Evolutionary conservation across 2,797 vertebrate genomes (phyloP).

Genomic region (Toxotes lorentzi): DNA sequence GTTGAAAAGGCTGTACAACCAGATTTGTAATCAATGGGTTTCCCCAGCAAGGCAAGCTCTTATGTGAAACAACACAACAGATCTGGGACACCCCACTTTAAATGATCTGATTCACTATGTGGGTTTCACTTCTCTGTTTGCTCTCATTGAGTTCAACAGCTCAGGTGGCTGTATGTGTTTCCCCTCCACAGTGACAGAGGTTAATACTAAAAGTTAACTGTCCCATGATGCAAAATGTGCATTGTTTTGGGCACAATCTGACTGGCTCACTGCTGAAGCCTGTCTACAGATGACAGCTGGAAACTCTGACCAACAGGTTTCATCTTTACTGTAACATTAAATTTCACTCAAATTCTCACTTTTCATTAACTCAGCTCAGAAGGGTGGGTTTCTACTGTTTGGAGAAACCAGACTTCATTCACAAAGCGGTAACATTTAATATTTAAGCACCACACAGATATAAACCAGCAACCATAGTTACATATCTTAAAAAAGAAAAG

Average conservation of each 20-base stretch:
- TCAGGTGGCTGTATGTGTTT: neutral
- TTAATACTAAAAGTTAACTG: neutral
- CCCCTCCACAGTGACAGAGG: neutral
- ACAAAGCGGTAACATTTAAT: neutral
- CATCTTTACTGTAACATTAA: neutral
- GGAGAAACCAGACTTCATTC: neutral
- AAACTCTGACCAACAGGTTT: neutral
- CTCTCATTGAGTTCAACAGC: conserved; percentile 2
- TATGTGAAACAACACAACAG: neutral
- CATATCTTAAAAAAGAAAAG: no score
- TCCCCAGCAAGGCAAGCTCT: neutral
- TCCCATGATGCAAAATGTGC: neutral
- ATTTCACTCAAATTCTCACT: neutral
- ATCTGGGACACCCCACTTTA: neutral
- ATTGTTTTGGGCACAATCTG: neutral
- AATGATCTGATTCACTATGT: neutral
- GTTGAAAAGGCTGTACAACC: neutral
- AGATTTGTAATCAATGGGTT: neutral
- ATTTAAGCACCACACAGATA: neutral
- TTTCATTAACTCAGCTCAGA: neutral
- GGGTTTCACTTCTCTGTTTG: neutral
- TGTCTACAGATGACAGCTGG: neutral
- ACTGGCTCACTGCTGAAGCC: neutral
- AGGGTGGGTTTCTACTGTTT: neutral
- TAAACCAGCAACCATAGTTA: neutral